Evolutionary conservation across 2,888 invertebrate species (phyloP), one percentile per base, ranked within the genome.

Genomic region (Crossocerus cetratus): DNA sequence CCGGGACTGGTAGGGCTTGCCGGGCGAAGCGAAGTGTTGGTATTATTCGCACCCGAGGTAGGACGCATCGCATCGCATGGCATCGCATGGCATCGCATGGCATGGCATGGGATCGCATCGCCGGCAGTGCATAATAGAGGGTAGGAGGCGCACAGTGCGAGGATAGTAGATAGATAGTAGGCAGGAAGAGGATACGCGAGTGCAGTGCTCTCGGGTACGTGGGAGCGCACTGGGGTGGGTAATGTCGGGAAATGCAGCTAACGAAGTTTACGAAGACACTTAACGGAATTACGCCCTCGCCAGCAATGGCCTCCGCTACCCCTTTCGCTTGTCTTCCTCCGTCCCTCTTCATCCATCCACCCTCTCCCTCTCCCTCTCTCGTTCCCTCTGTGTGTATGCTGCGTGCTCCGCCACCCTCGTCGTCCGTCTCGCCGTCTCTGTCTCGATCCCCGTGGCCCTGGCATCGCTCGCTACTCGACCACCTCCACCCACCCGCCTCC

Each of bases 231-330:
- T 64, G 62, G 83, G 72, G 66, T 81, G 84, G 68, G 81, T 86
- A 85, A 86, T 84, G 86, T 82, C 81, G 82, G 86, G 82, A 84
- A 86, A 86, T 83, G 82, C 83, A 82, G 82, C 83, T 87, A 88
- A 88, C 86, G 86, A 87, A 87, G 87, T 88, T 88, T 86, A 81
- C 83, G 83, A 87, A 87, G 87, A 86, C 84, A 87, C 87, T 87
- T 84, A 85, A 86, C 85, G 83, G 84, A 84, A 86, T 86, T 84
- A 85, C 80, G 81, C 81, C 77, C 82, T 76, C 76, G 78, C 82
- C 74, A 77, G 80, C 77, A 77, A 77, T 80, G 72, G 80, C 74
- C 74, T 74, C 80, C 69, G 58, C 73, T 13, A 49, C 16, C 49
- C 49, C 49, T 49, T 49, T 49, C 49, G n/a, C 49, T 49, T 49